Base-by-base conservation (phyloP, 2,113 vertebrate genomes). In the Octodon degus region DNA sequence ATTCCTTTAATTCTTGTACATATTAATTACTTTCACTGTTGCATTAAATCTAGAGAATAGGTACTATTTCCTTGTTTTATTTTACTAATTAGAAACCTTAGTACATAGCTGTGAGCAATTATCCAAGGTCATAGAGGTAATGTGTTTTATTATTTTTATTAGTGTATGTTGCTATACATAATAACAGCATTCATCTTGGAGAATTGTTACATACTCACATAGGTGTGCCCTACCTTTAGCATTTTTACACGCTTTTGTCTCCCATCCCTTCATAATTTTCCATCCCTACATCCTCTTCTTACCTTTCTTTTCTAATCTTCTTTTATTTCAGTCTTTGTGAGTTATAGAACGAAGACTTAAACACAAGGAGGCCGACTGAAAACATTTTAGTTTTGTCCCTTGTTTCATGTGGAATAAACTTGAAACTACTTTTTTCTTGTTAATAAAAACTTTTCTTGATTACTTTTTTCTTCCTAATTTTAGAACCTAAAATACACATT, bases 81-180 rank as follows among this genome's bases (percentile, higher is more conserved):
- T 95, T 93, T 94, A 83, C 25, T 90, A 10, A 67, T 86, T 77
- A 80, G 34, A 2, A 55, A 80, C 74, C 62, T 86, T 77, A 89
- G 7, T 37, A 68, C 2, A 67, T 10, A 89, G 34, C 25, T 70
- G 70, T 60, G 9, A 89, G 10, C 16, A 68, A 25, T 34, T 34
- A 9, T 11, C 25, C 25, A 86, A 37, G 19, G 5, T 89, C 24
- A 95, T 8, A 25, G 1, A 65, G 25, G 20, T 84, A 70, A 13
- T 58, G 81, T 55, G 12, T 86, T 67, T 63, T 19, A 67, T 16
- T 47, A 30, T 47, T 47, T 77, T 47, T 77, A 12, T 77, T 25
- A 77, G 40, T 77, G 43, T 43, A 2, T 43, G 22, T 43, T 43
- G 37, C 22, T 76, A 11, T 47, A 47, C 11, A 27, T 43, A 47